Conservation (phyloP, 53 echinoderm and acorn worm species). For the Actinopyga echinites region DNA sequence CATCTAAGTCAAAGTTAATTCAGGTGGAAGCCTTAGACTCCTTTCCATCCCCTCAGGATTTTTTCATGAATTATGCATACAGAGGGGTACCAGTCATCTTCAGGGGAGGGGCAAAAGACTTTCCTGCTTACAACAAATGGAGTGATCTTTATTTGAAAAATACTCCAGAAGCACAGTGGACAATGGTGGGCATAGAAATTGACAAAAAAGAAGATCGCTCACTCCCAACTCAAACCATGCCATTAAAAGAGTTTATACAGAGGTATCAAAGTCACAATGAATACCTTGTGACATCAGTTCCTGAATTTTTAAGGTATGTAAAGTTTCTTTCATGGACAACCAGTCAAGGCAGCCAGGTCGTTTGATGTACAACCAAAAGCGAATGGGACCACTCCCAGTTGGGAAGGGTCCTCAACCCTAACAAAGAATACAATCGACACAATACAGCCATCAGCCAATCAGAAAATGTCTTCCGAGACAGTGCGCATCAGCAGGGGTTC, state of each 20-base stretch:
- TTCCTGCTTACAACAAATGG: slow-evolving; percentile 76
- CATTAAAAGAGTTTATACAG: slow-evolving; percentile 73
- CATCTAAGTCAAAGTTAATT: slow-evolving; percentile 34
- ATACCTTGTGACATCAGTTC: slow-evolving; percentile 75
- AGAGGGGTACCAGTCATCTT: slow-evolving; percentile 82
- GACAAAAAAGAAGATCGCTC: slow-evolving; percentile 73
- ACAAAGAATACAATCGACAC: too few species aligned
- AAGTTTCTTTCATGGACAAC: neutral
- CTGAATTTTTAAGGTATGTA: slow-evolving; percentile 80
- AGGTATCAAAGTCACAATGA: slow-evolving; percentile 69
- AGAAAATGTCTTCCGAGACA: too few species aligned
- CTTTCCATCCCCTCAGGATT: slow-evolving; percentile 74
- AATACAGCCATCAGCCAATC: too few species aligned
- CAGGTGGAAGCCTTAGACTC: slow-evolving; percentile 41
- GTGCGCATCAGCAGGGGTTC: too few species aligned
- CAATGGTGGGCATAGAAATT: slow-evolving; percentile 63
- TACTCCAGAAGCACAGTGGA: slow-evolving; percentile 56
- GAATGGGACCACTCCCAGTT: too few species aligned
- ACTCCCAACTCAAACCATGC: slow-evolving; percentile 46
- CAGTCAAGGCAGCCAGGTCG: too few species aligned
- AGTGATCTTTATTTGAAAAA: slow-evolving; percentile 64
- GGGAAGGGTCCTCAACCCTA: too few species aligned
- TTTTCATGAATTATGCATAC: slow-evolving; percentile 72
- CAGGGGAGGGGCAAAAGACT: slow-evolving; percentile 66
- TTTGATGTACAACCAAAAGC: too few species aligned